Percentiles rank a stretch among this genome's conserved stretches.
These are phyloP conservation scores for Caenorhabditis elegans DNA, from an alignment of 1,140 invertebrate species.

Conservation along the genomic window WBcel235 BX284605.5:10439501-10440000, in stretches of 20 bases:
- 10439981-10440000: background rate
- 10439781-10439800: background rate
- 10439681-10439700: background rate
- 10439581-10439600: background rate
- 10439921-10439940: background rate
- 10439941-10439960: background rate
- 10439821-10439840: background rate
- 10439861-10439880: background rate
- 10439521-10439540: background rate
- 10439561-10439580: background rate
- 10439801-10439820: background rate
- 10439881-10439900: background rate
- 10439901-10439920: no score
- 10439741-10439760: background rate
- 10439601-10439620: background rate
- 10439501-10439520: slow-evolving; percentile 7
- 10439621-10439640: slow-evolving; percentile 15
- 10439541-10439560: background rate
- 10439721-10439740: background rate
- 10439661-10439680: background rate
- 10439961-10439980: slow-evolving; percentile 6
- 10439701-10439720: background rate
- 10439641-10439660: background rate
- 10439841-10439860: background rate
- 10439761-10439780: background rate